These are phyloP conservation scores for Oreohelix idahoensis DNA, from an alignment of 1,140 invertebrate species.

Conservation along the genomic window DNA sequence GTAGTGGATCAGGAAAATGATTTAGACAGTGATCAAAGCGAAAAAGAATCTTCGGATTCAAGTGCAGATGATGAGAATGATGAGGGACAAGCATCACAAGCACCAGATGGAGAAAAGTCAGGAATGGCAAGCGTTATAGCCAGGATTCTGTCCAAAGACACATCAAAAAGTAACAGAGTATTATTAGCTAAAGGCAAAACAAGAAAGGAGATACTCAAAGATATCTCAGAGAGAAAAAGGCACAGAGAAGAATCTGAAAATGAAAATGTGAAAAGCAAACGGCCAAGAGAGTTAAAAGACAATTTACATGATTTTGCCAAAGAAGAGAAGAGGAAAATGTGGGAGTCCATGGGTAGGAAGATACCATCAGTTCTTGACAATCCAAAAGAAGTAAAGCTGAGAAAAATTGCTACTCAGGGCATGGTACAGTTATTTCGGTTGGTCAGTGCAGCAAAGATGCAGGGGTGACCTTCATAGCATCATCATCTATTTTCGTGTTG, in stretches of 20 bases:
- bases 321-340: constrained; percentile 17
- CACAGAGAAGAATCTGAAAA: constrained; percentile 18
- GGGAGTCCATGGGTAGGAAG: constrained; percentile 16
- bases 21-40: no score
- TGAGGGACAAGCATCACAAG: constrained; percentile 3
- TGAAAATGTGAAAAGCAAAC: not conserved
- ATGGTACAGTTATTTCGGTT: not conserved
- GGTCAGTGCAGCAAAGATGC: not conserved
- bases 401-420: constrained; percentile 13
- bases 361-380: constrained; percentile 20
- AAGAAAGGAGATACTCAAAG: constrained; percentile 14
- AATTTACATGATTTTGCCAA: not conserved
- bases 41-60: no score
- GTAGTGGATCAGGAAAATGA: no score
- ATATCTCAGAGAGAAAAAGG: constrained; percentile 26
- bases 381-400: constrained; percentile 9
- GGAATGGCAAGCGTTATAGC: constrained; percentile 25
- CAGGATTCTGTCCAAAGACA: constrained; percentile 28
- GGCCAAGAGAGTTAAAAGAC: not conserved
- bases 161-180: constrained; percentile 29
- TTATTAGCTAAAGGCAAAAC: constrained; percentile 31
- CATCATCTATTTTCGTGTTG: no score
- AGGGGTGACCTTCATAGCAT: not conserved
- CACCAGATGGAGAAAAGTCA: not conserved
- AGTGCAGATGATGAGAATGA: not conserved